phyloP scores from a whole-genome alignment of 1,140 invertebrate genomes.

The Amyelois transitella region DNA sequence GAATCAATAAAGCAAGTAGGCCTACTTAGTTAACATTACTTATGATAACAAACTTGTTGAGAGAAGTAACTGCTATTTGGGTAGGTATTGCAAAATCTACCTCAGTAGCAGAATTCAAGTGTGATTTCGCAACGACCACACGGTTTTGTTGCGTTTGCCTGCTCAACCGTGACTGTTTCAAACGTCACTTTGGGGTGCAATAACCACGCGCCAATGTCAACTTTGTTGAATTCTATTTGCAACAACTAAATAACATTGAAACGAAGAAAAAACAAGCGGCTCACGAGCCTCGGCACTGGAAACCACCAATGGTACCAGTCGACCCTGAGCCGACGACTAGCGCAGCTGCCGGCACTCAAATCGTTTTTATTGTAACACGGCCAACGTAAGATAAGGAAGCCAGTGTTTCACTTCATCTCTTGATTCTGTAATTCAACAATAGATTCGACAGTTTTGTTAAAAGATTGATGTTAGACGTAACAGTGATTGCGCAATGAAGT shows the following conservation, averaged over 20 bases:
- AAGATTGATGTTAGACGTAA: neutral
- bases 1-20: neutral
- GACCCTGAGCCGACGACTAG: conserved; percentile 53
- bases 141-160: neutral
- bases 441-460: neutral
- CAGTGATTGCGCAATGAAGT: neutral
- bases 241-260: conserved; percentile 33
- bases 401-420: neutral
- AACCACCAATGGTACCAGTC: conserved; percentile 36
- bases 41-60: neutral
- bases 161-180: neutral
- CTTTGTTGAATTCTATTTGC: conserved; percentile 16
- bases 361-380: conserved; percentile 35
- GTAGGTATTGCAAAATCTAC: neutral
- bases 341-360: conserved; percentile 38
- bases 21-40: neutral
- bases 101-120: neutral
- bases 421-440: conserved; percentile 8
- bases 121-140: neutral
- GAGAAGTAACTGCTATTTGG: neutral
- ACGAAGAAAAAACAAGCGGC: conserved; percentile 35
- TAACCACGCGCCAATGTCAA: conserved; percentile 22
- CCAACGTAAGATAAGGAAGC: conserved; percentile 18
- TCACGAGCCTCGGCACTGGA: conserved; percentile 28
- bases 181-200: conserved; percentile 13